These are phyloP conservation scores for Platanista minor DNA, from an alignment of 2,113 vertebrate species.

Conservation along the genomic window DNA sequence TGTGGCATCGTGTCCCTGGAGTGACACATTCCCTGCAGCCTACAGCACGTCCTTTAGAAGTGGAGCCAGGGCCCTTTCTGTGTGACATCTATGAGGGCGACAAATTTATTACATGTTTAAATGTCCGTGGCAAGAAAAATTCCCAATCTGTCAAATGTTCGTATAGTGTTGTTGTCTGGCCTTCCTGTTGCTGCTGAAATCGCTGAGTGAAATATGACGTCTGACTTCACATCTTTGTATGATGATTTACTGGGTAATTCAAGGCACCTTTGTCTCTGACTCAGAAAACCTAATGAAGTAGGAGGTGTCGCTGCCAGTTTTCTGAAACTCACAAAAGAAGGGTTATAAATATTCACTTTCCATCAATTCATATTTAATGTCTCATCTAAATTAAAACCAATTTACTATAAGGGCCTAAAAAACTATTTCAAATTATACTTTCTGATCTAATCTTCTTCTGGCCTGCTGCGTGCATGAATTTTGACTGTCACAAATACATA, in stretches of 20 bases:
- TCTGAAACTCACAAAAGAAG: conserved; percentile 65
- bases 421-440: neutral
- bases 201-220: neutral
- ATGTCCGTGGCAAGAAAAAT: neutral
- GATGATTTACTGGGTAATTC: conserved; percentile 51
- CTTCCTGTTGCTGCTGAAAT: neutral
- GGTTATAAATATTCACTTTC: conserved; percentile 69
- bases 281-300: conserved; percentile 68
- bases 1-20: neutral
- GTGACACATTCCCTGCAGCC: conserved; percentile 17
- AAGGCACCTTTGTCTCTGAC: conserved; percentile 55
- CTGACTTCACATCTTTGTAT: conserved; percentile 28
- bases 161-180: neutral
- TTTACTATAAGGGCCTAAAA: conserved; percentile 19
- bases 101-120: neutral
- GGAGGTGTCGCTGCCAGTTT: conserved; percentile 55
- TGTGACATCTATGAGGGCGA: neutral
- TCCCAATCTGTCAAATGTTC: neutral
- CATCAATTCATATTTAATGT: conserved; percentile 46
- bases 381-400: conserved; percentile 46
- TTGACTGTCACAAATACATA: neutral
- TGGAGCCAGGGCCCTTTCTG: neutral
- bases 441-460: neutral
- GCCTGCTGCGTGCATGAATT: neutral
- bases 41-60: neutral